These are phyloP conservation scores for Odontothrips loti DNA, from an alignment of 2,888 invertebrate species.

Conservation along the genomic window DNA sequence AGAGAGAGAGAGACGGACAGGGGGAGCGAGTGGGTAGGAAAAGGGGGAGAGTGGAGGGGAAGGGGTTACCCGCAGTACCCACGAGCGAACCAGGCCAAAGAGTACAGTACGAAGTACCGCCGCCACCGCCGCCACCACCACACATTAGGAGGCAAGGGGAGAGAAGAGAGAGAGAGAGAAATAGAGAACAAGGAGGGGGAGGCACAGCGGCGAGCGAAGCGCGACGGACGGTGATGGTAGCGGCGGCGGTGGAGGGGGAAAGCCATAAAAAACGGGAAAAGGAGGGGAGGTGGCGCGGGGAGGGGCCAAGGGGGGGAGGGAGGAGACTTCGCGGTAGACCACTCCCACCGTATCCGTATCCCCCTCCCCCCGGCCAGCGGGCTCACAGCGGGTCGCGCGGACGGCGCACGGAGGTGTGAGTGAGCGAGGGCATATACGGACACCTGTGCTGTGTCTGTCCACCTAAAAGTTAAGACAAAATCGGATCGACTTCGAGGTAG, in stretches of 20 bases:
- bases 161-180: background rate
- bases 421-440: too few relatives aligned
- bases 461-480: too few relatives aligned
- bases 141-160: background rate
- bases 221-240: background rate
- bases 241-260: background rate
- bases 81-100: too few relatives aligned
- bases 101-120: too few relatives aligned
- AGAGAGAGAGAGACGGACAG: background rate
- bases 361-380: background rate
- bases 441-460: too few relatives aligned
- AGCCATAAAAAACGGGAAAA: background rate
- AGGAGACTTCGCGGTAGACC: slow-evolving; percentile 16
- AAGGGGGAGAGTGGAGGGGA: background rate
- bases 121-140: too few relatives aligned
- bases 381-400: background rate
- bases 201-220: background rate
- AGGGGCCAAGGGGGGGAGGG: background rate
- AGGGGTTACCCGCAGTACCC: too few relatives aligned
- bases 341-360: background rate
- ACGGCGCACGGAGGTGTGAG: too few relatives aligned
- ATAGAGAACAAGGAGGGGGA: background rate
- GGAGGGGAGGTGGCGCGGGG: slow-evolving; percentile 3
- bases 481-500: too few relatives aligned
- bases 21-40: background rate